Conservation (phyloP, 2,888 invertebrate species). For the Atherix ibis region DNA sequence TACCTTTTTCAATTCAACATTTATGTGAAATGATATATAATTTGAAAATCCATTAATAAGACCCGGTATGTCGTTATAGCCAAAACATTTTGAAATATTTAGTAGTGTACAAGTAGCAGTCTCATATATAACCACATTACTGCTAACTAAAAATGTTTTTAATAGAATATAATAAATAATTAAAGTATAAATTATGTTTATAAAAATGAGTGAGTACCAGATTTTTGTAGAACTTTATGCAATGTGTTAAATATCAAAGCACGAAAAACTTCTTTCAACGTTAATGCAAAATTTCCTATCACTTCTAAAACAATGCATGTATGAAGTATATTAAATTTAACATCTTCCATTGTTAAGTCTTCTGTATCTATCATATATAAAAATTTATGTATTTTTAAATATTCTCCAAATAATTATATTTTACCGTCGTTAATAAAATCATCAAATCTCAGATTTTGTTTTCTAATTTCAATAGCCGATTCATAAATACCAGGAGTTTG, state of each 20-base stretch:
- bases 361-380: constrained; percentile 14
- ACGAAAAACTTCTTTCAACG: constrained; percentile 38
- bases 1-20: constrained; percentile 43
- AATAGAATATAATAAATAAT: not conserved
- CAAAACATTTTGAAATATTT: constrained; percentile 41
- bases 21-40: constrained; percentile 57
- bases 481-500: constrained; percentile 30
- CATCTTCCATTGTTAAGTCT: constrained; percentile 28
- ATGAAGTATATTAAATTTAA: constrained; percentile 47
- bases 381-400: not conserved
- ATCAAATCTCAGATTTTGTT: constrained; percentile 23
- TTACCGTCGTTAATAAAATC: not conserved
- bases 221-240: constrained; percentile 39
- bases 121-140: constrained; percentile 43
- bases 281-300: constrained; percentile 44
- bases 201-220: constrained; percentile 1
- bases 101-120: constrained; percentile 43
- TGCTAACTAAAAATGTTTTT: constrained; percentile 47
- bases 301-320: constrained; percentile 55
- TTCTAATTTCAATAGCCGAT: constrained; percentile 27
- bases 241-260: constrained; percentile 47
- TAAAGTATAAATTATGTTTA: not conserved
- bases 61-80: constrained; percentile 37
- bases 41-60: constrained; percentile 53
- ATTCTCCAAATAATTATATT: not conserved